A percentile compares a stretch with the other conserved stretches of the same genome.
Evolutionary conservation across 2,113 vertebrate species (phyloP).

Genomic region (Platanista minor): DNA sequence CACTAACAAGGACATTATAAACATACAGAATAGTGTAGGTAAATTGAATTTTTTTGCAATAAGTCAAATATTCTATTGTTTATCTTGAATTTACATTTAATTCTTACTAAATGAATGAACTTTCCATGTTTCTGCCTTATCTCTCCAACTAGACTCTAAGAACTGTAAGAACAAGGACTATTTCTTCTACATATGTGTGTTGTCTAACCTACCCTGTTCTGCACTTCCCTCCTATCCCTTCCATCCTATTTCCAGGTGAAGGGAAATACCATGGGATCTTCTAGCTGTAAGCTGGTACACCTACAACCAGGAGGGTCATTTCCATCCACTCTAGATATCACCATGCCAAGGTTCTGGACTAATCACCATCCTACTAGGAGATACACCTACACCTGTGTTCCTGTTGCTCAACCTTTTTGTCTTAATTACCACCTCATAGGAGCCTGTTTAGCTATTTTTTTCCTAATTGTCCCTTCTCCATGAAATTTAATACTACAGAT

Average conservation of each 20-base stretch:
- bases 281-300: neutral
- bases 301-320: neutral
- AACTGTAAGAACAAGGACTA: neutral
- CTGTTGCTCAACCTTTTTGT: neutral
- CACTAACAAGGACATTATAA: neutral
- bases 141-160: neutral
- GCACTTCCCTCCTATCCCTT: neutral
- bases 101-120: conserved; percentile 6
- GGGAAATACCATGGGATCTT: neutral
- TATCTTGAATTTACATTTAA: neutral
- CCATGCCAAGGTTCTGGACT: neutral
- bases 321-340: neutral
- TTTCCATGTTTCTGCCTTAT: neutral
- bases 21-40: neutral
- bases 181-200: neutral
- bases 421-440: neutral
- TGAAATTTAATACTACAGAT: neutral
- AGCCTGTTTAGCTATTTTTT: neutral
- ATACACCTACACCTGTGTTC: neutral
- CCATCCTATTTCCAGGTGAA: neutral
- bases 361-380: neutral
- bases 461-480: neutral
- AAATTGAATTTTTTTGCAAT: neutral
- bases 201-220: neutral
- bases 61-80: neutral